Evolutionary conservation across 1,140 invertebrate genomes (phyloP).

Genomic region (Drosophila prosaltans): DNA sequence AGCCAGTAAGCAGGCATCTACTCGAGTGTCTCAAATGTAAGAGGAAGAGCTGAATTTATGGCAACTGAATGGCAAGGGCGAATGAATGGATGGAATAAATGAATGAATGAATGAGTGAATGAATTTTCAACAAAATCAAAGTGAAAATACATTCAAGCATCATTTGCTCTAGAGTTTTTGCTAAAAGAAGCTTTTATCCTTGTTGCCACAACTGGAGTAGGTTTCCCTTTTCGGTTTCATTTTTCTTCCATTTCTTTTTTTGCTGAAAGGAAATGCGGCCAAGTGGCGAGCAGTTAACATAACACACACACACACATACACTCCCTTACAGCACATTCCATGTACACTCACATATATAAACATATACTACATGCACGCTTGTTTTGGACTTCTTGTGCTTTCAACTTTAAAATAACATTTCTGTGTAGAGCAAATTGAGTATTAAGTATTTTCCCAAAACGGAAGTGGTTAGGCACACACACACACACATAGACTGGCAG

Average conservation of each 20-base stretch:
- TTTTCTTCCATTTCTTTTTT: background rate
- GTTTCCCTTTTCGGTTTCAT: constrained; percentile 4
- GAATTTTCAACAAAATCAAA: constrained; percentile 13
- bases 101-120: background rate
- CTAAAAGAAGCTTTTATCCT: constrained; percentile 5
- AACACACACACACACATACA: background rate
- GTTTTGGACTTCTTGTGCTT: background rate
- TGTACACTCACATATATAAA: background rate
- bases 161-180: constrained; percentile 21
- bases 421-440: constrained; percentile 65
- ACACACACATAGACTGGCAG: constrained; percentile 22
- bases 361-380: background rate
- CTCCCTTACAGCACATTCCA: too few relatives aligned
- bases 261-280: constrained; percentile 16
- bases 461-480: constrained; percentile 78
- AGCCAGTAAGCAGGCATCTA: constrained; percentile 6
- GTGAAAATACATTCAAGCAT: constrained; percentile 18
- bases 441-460: constrained; percentile 85
- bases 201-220: background rate
- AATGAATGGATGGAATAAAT: background rate
- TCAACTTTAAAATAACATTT: constrained; percentile 19
- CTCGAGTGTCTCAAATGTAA: constrained; percentile 1
- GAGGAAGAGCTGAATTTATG: constrained; percentile 12
- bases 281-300: constrained; percentile 17
- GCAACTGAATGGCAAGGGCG: constrained; percentile 6